Conservation (phyloP, 2,113 vertebrate species). For the Dasyprocta punctata region DNA sequence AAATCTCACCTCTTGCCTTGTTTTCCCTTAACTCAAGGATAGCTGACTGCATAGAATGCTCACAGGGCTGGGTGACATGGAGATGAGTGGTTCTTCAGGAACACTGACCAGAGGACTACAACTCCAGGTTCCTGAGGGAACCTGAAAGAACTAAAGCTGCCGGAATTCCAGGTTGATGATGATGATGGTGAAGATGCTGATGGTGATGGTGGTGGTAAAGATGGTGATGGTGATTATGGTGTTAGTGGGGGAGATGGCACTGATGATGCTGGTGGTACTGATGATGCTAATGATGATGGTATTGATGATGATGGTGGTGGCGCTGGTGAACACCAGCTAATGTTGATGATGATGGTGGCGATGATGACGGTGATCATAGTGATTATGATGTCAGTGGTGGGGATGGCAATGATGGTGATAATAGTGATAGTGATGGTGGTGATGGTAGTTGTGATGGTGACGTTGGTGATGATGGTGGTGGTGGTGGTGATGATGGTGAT, state of each 20-base stretch:
- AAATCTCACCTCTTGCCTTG: no score
- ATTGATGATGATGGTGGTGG: fast-evolving
- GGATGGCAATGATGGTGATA: neutral
- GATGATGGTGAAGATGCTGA: neutral
- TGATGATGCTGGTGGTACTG: neutral
- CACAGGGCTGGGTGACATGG: no score
- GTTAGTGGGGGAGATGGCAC: neutral
- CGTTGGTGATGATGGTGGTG: neutral
- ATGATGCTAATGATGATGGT: neutral
- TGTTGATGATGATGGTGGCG: neutral
- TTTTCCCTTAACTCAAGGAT: neutral
- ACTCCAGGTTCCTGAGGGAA: neutral
- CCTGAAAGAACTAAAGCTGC: neutral
- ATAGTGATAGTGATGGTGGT: fast-evolving
- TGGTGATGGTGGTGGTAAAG: neutral
- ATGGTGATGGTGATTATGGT: neutral
- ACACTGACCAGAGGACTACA: no score
- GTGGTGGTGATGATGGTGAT: neutral
- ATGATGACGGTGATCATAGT: neutral
- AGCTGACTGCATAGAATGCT: neutral
- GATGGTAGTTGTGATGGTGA: neutral
- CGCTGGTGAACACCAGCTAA: neutral
- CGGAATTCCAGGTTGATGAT: neutral
- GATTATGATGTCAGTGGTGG: fast-evolving
- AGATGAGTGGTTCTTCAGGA: neutral